Base-by-base conservation (phyloP, 2,113 vertebrate species). In the Microcebus griseorufus region DNA sequence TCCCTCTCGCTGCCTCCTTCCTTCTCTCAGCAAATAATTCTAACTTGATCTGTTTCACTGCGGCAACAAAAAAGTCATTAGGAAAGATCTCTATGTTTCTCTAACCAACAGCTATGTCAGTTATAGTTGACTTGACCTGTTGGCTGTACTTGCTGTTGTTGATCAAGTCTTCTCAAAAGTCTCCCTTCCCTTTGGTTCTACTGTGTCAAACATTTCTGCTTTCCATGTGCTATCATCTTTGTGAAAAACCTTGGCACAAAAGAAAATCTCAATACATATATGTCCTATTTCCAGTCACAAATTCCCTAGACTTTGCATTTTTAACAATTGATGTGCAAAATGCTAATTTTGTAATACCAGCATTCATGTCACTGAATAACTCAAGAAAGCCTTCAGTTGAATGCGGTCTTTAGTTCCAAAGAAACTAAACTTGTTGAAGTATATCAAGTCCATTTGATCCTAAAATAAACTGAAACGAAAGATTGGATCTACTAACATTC, bases 401-500 rank as follows among this genome's bases (percentile, higher is more conserved):
- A n/a, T 9, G 39, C 60, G 45, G 45, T 76, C n/a, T 75, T 88
- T 88, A 79, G 51, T 94, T 87, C 62, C 70, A 42, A 62, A 92
- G 67, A 80, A 92, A 84, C 76, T 80, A 55, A 55, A 90, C 89
- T 94, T 95, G 39, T 29, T 79, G 62, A 86, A 82, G 18, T 81
- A 48, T 92, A 11, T 95, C 8, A 82, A 93, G 16, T 84, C 62
- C 83, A 45, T 25, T 80, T 75, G n/a, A 90, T 60, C 39, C 22
- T 39, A 70, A 88, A 96, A 81, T 80, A 95, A 89, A 87, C 55
- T 83, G 53, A 82, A 80, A 58, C 83, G 65, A 13, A 87, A 92
- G 55, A 75, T 6, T 45, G 17, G 80, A 70, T 58, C 23, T 45
- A 84, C 29, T 25, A 42, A 76, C 14, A 58, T 81, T 90, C 6